Evolutionary conservation across 2,888 invertebrate species (phyloP), one percentile per base, ranked within the genome.

Genomic region (Julus scanicus): DNA sequence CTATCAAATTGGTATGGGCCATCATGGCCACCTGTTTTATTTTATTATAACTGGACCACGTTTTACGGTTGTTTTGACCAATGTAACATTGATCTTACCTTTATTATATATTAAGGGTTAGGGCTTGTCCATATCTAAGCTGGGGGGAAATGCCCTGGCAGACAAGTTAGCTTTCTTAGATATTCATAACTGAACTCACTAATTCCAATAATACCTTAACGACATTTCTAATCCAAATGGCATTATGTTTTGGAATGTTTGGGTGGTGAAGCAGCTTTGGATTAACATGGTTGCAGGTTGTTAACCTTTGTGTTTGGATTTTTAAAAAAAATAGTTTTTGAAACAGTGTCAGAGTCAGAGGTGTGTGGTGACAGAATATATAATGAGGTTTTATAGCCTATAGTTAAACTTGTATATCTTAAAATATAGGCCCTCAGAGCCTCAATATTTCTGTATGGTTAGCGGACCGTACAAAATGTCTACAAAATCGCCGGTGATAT

Each of bases 311-410:
- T 63, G 57, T 63, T n/a, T 15, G 13, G 53, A 1, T 53, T 13
- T 8, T 53, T 53, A 1, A 17, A 13, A 17, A 13, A 17, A 63
- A 63, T 17, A n/a, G n/a, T 1, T n/a, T 6, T 3, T n/a, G 57
- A n/a, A 63, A 63, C 57, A 63, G 57, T 63, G 57, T 63, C 57
- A 53, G 15, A 63, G n/a, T 63, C 57, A 53, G 15, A 63, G n/a
- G 57, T 63, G 57, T 63, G 17, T n/a, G 57, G 57, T 63, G 53
- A 13, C 44, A 44, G 44, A 5, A 29, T 29, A 29, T 29, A 29
- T 29, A 29, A 29, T 29, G 29, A 29, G 0, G 29, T 29, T 29
- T 29, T 29, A 29, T 29, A 29, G 29, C 29, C 29, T 29, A 29
- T 29, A 29, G 29, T 29, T 29, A 0, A 29, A 29, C 29, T 29